These are phyloP conservation scores for Rhinichthys klamathensis DNA, from an alignment of 2,113 vertebrate genomes.

Conservation along the genomic window DNA sequence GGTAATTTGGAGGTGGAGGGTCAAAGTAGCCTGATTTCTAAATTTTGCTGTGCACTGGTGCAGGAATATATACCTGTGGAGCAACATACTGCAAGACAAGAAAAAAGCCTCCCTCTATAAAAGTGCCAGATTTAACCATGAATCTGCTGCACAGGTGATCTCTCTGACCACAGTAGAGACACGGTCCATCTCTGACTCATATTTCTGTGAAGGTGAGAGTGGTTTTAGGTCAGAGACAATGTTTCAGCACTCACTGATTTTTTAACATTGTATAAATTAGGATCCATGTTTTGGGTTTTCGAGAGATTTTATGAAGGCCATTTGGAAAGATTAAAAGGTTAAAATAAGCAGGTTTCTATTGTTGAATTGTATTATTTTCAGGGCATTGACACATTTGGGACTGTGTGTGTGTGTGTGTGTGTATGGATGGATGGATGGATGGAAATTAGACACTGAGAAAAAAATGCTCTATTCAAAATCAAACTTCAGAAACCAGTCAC, in stretches of 20 bases:
- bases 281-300: background rate
- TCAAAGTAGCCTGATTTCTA: constrained; percentile 13
- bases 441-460: no score
- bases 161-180: background rate
- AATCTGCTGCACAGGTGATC: background rate
- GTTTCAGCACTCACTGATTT: background rate
- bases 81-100: background rate
- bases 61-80: background rate
- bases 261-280: background rate
- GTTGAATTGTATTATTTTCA: no score
- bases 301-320: background rate
- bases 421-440: no score
- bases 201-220: background rate
- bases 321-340: no score
- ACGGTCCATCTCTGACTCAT: background rate
- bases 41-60: constrained; percentile 19
- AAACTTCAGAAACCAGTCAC: background rate
- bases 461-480: background rate
- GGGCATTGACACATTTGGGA: no score
- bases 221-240: background rate
- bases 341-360: no score
- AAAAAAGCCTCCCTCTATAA: background rate
- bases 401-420: no score
- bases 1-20: background rate
- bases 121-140: background rate